Percentiles rank a stretch among this genome's conserved stretches.
Evolutionary conservation across 1,140 invertebrate species (phyloP).

Genomic region (Bicyclus anynana): DNA sequence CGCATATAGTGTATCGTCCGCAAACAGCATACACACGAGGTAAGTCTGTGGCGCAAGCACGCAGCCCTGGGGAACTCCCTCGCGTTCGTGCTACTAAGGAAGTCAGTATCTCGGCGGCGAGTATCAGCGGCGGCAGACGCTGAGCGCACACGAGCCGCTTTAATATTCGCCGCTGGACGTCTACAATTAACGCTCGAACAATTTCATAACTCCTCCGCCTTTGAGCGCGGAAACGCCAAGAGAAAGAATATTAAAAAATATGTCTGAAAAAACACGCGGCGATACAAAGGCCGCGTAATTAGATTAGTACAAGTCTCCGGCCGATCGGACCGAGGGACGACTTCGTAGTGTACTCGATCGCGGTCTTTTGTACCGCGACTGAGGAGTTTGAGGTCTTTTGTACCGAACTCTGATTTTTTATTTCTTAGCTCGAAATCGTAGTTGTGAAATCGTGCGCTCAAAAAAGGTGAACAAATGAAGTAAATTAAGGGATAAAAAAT

Average conservation of each 20-base stretch:
- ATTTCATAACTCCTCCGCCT: slow-evolving; percentile 70
- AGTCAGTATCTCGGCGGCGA: background rate
- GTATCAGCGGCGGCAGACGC: slow-evolving; percentile 22
- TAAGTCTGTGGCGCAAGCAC: too few species aligned
- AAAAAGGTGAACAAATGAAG: too few species aligned
- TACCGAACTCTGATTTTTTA: background rate
- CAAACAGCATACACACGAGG: too few species aligned
- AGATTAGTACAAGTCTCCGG: slow-evolving; percentile 41
- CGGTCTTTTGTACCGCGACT: background rate
- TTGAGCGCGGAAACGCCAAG: slow-evolving; percentile 55
- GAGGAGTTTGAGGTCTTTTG: background rate
- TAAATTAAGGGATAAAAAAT: too few species aligned
- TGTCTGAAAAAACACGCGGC: slow-evolving; percentile 37
- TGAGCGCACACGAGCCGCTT: slow-evolving; percentile 50
- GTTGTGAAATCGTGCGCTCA: too few species aligned
- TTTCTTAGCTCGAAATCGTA: background rate
- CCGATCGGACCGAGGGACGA: slow-evolving; percentile 9
- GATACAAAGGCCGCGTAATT: slow-evolving; percentile 62
- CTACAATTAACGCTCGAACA: slow-evolving; percentile 72
- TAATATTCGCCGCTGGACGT: slow-evolving; percentile 70
- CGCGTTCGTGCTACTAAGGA: too few species aligned
- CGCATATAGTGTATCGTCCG: too few species aligned
- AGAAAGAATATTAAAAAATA: slow-evolving; percentile 61
- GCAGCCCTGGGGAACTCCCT: too few species aligned
- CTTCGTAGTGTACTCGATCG: background rate